phyloP scores from a whole-genome alignment of 2,113 vertebrate genomes.

The Thamnaconus septentrionalis region DNA sequence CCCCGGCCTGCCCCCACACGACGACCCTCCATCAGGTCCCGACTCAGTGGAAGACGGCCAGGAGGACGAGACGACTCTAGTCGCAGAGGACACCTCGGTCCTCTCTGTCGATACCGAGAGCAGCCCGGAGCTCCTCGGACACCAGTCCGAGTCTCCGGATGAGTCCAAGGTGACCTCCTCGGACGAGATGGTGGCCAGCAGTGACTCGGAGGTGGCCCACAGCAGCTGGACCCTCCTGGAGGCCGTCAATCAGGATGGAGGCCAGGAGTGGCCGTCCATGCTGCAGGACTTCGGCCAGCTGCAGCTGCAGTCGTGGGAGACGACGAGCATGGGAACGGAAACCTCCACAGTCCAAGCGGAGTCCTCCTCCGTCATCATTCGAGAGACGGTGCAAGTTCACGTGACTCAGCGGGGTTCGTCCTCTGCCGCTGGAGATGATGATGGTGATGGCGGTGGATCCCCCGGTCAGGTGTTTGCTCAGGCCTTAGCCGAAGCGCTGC shows the following conservation, averaged over 20 bases:
- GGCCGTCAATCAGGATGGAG: conserved; percentile 74
- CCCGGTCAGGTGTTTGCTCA: conserved; percentile 70
- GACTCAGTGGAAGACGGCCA: conserved; percentile 55
- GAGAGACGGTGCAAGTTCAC: conserved; percentile 67
- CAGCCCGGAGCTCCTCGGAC: conserved; percentile 68
- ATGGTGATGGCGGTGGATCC: conserved; percentile 5
- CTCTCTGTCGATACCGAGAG: conserved; percentile 64
- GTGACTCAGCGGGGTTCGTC: conserved; percentile 53
- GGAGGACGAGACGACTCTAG: conserved; percentile 72
- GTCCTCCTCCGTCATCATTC: conserved; percentile 69
- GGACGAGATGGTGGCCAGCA: conserved; percentile 79
- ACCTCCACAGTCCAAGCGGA: conserved; percentile 62
- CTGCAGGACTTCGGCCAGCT: conserved; percentile 67
- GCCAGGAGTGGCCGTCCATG: conserved; percentile 72
- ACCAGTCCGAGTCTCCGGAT: conserved; percentile 72
- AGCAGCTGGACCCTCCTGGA: conserved; percentile 81
- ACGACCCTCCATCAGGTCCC: conserved; percentile 24
- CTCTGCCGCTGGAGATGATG: conserved; percentile 6
- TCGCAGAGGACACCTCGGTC: conserved; percentile 66
- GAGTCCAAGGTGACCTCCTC: conserved; percentile 76
- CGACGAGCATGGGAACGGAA: conserved; percentile 66
- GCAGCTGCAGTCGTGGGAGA: conserved; percentile 73
- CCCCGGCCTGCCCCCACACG: neutral
- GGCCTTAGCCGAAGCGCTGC: conserved; percentile 72
- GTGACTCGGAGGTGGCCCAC: conserved; percentile 79